Percentiles rank a stretch among this genome's conserved stretches.
Evolutionary conservation across 2,888 invertebrate genomes (phyloP).

Genomic region (Yponomeuta plumbellus): DNA sequence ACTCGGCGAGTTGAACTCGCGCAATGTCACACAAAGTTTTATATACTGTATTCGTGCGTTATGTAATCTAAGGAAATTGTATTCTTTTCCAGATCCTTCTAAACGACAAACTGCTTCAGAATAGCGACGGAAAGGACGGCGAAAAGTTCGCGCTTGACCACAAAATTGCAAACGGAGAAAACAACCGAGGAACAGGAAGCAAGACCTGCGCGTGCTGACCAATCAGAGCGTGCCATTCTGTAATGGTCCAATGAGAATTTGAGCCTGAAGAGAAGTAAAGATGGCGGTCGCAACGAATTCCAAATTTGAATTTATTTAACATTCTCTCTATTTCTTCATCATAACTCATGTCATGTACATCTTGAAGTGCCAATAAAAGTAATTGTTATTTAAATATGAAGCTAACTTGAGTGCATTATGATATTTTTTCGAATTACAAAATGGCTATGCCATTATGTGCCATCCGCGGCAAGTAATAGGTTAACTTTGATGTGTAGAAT

Average conservation of each 20-base stretch:
- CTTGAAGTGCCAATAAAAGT: slow-evolving; percentile 5
- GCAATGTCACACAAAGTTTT: no score
- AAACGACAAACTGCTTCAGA: slow-evolving; percentile 85
- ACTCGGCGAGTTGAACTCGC: no score
- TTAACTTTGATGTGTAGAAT: slow-evolving; percentile 31
- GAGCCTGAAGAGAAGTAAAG: background rate
- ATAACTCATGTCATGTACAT: background rate
- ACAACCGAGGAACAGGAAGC: slow-evolving; percentile 53
- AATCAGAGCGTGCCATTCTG: slow-evolving; percentile 28
- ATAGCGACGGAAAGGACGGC: slow-evolving; percentile 80
- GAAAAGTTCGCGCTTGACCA: slow-evolving; percentile 82
- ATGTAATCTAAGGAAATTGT: no score
- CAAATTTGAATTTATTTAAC: background rate
- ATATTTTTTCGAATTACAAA: background rate
- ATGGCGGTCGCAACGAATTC: slow-evolving; percentile 10
- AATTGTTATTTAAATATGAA: slow-evolving; percentile 25
- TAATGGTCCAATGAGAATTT: slow-evolving; percentile 10
- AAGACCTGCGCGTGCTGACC: slow-evolving; percentile 80
- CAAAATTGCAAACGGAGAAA: slow-evolving; percentile 69
- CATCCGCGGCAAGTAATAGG: slow-evolving; percentile 53
- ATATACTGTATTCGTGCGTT: no score
- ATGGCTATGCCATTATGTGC: slow-evolving; percentile 33
- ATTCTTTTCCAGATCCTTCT: slow-evolving; percentile 80
- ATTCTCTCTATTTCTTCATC: slow-evolving; percentile 6
- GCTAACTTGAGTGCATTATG: slow-evolving; percentile 20